These are phyloP conservation scores for Caranx ignobilis DNA, from an alignment of 2,113 vertebrate genomes.

Conservation along the genomic window DNA sequence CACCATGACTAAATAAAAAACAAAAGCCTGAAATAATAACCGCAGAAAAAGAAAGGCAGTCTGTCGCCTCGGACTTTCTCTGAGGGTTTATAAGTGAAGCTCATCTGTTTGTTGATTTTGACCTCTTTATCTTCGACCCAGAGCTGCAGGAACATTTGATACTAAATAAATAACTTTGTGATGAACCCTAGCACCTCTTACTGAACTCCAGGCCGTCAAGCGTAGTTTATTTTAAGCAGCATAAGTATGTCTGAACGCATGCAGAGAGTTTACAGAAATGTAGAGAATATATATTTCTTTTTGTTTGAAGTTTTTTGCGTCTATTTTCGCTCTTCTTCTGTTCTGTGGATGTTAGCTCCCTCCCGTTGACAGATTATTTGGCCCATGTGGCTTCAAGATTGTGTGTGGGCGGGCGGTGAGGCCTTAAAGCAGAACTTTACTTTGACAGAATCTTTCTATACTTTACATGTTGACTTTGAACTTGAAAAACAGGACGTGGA, in stretches of 20 bases:
- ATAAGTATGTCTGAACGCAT: background rate
- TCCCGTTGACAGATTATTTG: slow-evolving; percentile 46
- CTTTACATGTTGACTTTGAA: background rate
- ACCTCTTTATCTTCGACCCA: too few relatives aligned
- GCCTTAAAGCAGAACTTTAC: slow-evolving; percentile 26
- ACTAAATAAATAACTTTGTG: background rate
- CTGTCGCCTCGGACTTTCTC: too few relatives aligned
- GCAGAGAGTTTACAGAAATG: background rate
- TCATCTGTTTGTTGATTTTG: too few relatives aligned
- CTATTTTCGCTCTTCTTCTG: slow-evolving; percentile 13
- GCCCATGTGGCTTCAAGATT: slow-evolving; percentile 65
- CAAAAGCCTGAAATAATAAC: too few relatives aligned
- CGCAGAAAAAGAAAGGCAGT: too few relatives aligned
- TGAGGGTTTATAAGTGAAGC: too few relatives aligned
- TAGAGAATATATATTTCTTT: background rate
- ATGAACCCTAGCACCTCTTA: background rate
- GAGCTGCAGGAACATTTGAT: background rate
- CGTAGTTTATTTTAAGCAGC: background rate
- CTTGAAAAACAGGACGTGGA: slow-evolving; percentile 1
- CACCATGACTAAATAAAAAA: too few relatives aligned
- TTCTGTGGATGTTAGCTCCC: slow-evolving; percentile 2
- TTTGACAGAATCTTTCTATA: slow-evolving; percentile 42
- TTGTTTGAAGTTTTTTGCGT: background rate
- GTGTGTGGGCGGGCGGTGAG: slow-evolving; percentile 44
- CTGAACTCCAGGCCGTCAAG: background rate